Conservation (phyloP, 2,113 vertebrate species). For the Muscicapa adusta region DNA sequence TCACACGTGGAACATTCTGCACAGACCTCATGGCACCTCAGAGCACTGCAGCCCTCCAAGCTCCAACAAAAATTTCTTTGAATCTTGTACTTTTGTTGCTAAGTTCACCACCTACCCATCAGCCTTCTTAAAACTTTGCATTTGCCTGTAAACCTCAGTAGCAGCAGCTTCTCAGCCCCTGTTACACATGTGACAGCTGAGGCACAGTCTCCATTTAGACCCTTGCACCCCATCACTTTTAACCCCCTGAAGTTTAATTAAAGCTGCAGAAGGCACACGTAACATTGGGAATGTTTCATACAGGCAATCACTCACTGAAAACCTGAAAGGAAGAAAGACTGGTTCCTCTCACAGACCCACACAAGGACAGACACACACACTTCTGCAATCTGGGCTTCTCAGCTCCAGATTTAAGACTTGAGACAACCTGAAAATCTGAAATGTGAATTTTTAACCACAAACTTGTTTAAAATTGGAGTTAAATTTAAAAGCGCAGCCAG, state of each 20-base stretch:
- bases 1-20: fast-evolving
- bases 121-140: not conserved
- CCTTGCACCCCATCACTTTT: not conserved
- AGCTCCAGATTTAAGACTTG: not conserved
- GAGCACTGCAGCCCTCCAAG: not conserved
- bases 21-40: fast-evolving
- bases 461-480: not conserved
- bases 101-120: fast-evolving
- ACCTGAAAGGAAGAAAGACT: not conserved
- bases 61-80: not conserved
- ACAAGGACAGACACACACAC: not conserved
- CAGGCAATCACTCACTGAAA: not conserved
- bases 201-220: not conserved
- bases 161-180: not conserved
- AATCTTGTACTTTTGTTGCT: not conserved
- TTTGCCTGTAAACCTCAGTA: not conserved
- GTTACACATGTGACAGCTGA: not conserved
- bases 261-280: not conserved
- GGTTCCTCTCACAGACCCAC: not conserved
- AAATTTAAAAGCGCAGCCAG: not conserved
- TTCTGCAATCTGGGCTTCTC: not conserved
- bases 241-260: not conserved
- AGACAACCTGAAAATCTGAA: not conserved
- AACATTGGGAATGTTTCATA: not conserved
- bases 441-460: not conserved